Percentiles rank a stretch among this genome's conserved stretches.
Conservation (phyloP, 2,888 invertebrate genomes). For the Emmelina monodactyla region DNA sequence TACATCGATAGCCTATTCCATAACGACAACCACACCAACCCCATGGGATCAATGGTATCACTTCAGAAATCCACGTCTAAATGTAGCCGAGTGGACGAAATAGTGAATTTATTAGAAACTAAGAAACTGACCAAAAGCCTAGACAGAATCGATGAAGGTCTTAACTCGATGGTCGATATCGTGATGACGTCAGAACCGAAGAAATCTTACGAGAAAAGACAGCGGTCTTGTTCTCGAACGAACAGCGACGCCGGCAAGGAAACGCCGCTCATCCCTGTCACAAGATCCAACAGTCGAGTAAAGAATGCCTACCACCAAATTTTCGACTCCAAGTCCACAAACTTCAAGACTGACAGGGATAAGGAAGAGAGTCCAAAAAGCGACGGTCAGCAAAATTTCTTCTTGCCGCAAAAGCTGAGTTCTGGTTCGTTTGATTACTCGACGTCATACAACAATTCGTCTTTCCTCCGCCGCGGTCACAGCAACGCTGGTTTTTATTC, state of each 20-base stretch:
- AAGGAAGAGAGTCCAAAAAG: constrained; percentile 29
- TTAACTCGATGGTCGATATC: constrained; percentile 76
- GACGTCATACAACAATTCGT: constrained; percentile 56
- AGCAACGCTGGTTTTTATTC: constrained; percentile 72
- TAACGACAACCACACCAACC: constrained; percentile 50
- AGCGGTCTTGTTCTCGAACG: constrained; percentile 45
- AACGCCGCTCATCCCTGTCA: constrained; percentile 40
- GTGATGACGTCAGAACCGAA: constrained; percentile 69
- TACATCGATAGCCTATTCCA: constrained; percentile 69
- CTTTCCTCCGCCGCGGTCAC: constrained; percentile 69
- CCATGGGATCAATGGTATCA: constrained; percentile 21
- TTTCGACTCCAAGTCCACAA: constrained; percentile 34
- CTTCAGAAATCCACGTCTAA: constrained; percentile 38
- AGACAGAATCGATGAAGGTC: constrained; percentile 77
- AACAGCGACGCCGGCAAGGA: constrained; percentile 47
- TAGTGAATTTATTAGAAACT: constrained; percentile 65
- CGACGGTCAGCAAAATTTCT: constrained; percentile 45
- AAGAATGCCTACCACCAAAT: constrained; percentile 21
- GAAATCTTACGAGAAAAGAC: constrained; percentile 48
- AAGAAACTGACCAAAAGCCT: constrained; percentile 76
- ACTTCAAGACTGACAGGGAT: constrained; percentile 25
- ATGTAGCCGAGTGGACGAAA: constrained; percentile 53
- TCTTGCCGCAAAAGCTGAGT: constrained; percentile 38
- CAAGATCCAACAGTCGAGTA: constrained; percentile 34
- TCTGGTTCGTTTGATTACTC: constrained; percentile 38